These are phyloP conservation scores for Chymomyza fuscimana DNA, from an alignment of 2,888 invertebrate species.

Conservation along the genomic window DNA sequence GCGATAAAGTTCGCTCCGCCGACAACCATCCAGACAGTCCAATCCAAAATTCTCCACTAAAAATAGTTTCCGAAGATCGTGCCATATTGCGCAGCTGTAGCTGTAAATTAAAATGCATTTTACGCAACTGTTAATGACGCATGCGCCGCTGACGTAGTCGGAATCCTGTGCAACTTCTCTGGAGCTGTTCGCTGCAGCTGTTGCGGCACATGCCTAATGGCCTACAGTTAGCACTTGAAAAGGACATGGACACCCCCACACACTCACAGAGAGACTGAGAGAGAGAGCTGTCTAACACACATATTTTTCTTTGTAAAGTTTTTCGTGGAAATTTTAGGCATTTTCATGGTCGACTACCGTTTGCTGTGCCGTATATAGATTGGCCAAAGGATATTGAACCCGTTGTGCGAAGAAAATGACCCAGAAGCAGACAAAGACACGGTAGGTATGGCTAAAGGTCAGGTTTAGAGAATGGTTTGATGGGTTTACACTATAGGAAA, in stretches of 20 bases:
- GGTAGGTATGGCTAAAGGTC: constrained; percentile 34
- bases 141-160: constrained; percentile 15
- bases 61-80: constrained; percentile 5
- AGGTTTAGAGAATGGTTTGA: constrained; percentile 24
- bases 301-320: constrained; percentile 29
- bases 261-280: constrained; percentile 8
- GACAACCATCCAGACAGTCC: background rate
- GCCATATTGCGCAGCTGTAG: constrained; percentile 55
- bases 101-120: constrained; percentile 73
- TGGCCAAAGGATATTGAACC: constrained; percentile 70
- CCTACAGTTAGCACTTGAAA: constrained; percentile 67
- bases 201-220: constrained; percentile 52
- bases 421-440: constrained; percentile 24
- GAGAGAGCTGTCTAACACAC: background rate
- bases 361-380: constrained; percentile 59
- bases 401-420: constrained; percentile 18
- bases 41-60: too few relatives aligned
- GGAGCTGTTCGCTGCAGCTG: constrained; percentile 54
- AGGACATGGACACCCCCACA: constrained; percentile 59
- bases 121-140: constrained; percentile 59
- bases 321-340: constrained; percentile 63
- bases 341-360: constrained; percentile 72
- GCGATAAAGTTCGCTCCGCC: constrained; percentile 49
- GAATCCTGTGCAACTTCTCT: background rate
- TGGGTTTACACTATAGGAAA: background rate